Evolutionary conservation across 2,113 vertebrate genomes (phyloP), one percentile per base, ranked within the genome.

Genomic region (Coregonus clupeaformis): DNA sequence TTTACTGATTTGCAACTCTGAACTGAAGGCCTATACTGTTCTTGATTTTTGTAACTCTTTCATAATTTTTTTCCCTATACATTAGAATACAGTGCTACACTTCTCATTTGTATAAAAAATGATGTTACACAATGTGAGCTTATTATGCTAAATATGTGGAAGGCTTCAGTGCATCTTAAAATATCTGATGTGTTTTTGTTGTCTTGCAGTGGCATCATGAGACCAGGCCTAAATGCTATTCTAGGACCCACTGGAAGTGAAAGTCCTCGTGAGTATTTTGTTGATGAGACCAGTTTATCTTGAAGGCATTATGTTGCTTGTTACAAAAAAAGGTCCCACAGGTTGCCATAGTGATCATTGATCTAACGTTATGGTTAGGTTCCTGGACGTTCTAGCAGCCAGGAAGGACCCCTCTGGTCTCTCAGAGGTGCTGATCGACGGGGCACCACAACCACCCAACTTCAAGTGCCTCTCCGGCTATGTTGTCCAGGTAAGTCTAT

Each of bases 401-500:
- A 94, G 95, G 72, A 95, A 96, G 71, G 90, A 96, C 72, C 91
- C 93, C 0, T 30, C 75, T 0, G 91, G 92, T 30, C 89, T 93
- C 36, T 89, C 87, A n/a, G 93, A 93, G 76, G 90, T 92, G 0
- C 88, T 93, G 25, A 92, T 99, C 60, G 95, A 99, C 3, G 95
- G 96, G 83, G 91, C 92, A 1, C 94, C 94, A 29, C 97, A 94
- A 69, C 95, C 96, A 76, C 85, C 94, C 70, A 95, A 98, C 88
- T 99, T 98, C 85, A 99, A 99, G 79, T 98, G 95, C 69, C 94
- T 93, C 73, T 96, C 97, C 57, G 97, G 98, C 57, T 99, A 98
- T 0, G 97, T 99, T 3, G 96, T 98, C 32, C 97, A 99, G 92
- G 97, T 97, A 9, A n/a, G 63, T 65, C 11, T 29, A 16, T 62